Percentiles rank a stretch among this genome's conserved stretches.
These are phyloP conservation scores for Sinotaia quadrata DNA, from an alignment of 2,888 invertebrate genomes.

Conservation along the genomic window DNA sequence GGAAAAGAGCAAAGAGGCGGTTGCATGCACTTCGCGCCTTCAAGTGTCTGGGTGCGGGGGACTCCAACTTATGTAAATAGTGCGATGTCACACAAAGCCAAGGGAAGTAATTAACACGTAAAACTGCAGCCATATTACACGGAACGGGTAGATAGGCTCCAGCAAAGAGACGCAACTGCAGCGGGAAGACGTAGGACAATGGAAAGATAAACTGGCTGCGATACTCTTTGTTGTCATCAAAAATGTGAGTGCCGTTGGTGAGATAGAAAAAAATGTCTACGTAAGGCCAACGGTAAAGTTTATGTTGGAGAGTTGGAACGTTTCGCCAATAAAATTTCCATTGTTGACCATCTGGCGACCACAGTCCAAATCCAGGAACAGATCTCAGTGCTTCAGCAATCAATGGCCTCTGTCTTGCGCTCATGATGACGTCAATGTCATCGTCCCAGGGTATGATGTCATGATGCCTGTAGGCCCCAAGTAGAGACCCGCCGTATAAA, in stretches of 20 bases:
- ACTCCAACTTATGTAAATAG: constrained; percentile 33
- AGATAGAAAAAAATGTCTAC: constrained; percentile 59
- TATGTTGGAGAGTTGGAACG: constrained; percentile 34
- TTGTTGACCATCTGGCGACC: constrained; percentile 33
- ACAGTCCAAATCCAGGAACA: constrained; percentile 38
- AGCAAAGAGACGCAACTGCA: constrained; percentile 38
- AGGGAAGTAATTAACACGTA: constrained; percentile 33
- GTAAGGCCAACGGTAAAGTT: constrained; percentile 55
- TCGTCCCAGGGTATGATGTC: constrained; percentile 58
- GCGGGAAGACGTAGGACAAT: constrained; percentile 36
- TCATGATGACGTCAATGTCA: constrained; percentile 51
- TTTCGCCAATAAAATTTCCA: constrained; percentile 53
- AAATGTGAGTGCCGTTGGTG: constrained; percentile 53
- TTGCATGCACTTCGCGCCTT: constrained; percentile 25
- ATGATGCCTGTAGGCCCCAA: constrained; percentile 53
- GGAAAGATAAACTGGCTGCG: constrained; percentile 27
- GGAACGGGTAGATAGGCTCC: constrained; percentile 38
- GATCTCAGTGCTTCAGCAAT: constrained; percentile 25
- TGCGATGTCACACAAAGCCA: constrained; percentile 25
- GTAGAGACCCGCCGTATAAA: constrained; percentile 49
- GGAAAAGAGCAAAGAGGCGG: constrained; percentile 13
- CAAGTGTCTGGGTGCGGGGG: neutral
- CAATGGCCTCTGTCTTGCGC: constrained; percentile 28
- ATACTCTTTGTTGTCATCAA: constrained; percentile 34
- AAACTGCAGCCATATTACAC: constrained; percentile 29